Evolutionary conservation across 2,113 vertebrate species (phyloP).

Genomic region (Talpa occidentalis): DNA sequence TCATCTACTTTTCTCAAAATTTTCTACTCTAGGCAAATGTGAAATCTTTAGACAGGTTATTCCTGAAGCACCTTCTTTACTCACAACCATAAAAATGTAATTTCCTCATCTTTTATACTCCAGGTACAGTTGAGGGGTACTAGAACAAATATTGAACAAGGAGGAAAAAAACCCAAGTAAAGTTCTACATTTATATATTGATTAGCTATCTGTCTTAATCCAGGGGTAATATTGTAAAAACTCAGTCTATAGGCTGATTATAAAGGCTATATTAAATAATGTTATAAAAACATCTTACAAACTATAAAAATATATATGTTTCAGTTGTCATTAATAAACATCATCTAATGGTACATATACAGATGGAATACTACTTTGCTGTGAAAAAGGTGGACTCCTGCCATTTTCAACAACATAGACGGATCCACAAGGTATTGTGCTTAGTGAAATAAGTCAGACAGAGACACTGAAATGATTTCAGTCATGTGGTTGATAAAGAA

Average conservation of each 20-base stretch:
- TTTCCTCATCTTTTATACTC: neutral
- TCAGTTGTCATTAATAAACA: neutral
- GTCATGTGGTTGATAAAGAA: neutral
- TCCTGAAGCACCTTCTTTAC: constrained; percentile 42
- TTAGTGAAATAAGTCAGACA: neutral
- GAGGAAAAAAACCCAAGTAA: neutral
- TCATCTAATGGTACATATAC: neutral
- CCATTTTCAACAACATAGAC: neutral
- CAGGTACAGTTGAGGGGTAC: neutral
- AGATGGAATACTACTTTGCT: neutral
- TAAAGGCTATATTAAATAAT: constrained; percentile 47
- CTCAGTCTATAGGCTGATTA: neutral
- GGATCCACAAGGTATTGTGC: neutral
- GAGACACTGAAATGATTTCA: neutral
- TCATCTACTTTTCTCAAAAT: neutral
- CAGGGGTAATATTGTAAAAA: constrained; percentile 36
- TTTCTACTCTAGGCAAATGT: neutral
- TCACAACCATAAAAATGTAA: neutral
- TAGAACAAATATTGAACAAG: neutral
- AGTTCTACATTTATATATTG: neutral
- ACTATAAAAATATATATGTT: neutral
- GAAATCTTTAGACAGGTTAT: constrained; percentile 37
- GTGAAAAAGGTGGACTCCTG: neutral
- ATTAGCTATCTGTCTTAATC: constrained; percentile 6
- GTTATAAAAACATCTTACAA: constrained; percentile 20